Conservation (phyloP, 2,113 vertebrate species). For the Rissa tridactyla region DNA sequence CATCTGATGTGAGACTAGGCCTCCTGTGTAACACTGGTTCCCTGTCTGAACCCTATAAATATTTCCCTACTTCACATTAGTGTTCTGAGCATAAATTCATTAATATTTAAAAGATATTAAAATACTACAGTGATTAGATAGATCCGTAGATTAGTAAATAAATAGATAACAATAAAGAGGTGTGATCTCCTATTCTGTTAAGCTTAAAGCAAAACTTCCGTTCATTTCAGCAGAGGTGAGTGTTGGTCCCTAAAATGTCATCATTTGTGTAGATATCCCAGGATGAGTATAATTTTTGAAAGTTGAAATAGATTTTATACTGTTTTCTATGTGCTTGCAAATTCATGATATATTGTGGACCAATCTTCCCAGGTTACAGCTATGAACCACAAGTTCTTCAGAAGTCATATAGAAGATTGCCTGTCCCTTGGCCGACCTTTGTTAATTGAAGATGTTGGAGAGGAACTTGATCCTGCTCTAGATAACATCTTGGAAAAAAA, state of each 20-base stretch:
- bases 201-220: background rate
- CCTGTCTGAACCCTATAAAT: background rate
- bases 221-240: background rate
- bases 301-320: background rate
- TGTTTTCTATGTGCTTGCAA: background rate
- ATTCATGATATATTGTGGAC: background rate
- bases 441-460: conserved; percentile 84
- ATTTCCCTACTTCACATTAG: background rate
- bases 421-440: conserved; percentile 82
- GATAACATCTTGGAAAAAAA: conserved; percentile 88
- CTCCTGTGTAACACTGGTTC: background rate
- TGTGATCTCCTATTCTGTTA: background rate
- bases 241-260: background rate
- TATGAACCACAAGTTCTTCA: conserved; percentile 85
- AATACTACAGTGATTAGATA: background rate
- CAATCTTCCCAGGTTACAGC: conserved; percentile 75
- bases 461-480: conserved; percentile 84
- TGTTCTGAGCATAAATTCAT: background rate
- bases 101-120: background rate
- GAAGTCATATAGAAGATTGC: conserved; percentile 79
- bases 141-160: background rate
- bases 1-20: background rate
- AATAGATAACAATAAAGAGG: background rate
- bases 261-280: background rate
- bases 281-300: background rate